Evolutionary conservation across 2,113 vertebrate species (phyloP).

Genomic region (Spilogale gracilis): DNA sequence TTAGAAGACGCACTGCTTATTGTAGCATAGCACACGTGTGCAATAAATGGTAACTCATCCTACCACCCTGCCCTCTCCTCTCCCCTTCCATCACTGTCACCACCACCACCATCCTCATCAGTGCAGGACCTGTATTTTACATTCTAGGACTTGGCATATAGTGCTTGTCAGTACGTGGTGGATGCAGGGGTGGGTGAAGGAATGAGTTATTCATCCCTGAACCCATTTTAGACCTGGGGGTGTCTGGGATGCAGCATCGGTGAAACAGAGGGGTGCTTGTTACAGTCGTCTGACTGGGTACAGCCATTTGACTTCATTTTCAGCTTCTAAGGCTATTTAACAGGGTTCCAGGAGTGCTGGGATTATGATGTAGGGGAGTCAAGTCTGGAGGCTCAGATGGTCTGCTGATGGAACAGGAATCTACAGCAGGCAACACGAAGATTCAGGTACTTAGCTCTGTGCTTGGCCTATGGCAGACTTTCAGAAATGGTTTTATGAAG

Average conservation of each 20-base stretch:
- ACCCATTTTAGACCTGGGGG: not conserved
- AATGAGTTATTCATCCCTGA: constrained; percentile 18
- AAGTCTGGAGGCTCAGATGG: not conserved
- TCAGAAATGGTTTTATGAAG: not conserved
- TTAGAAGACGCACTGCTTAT: not conserved
- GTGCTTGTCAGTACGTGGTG: not conserved
- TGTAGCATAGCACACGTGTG: not conserved
- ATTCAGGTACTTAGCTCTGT: not conserved
- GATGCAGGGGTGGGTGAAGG: not conserved
- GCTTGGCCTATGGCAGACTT: not conserved
- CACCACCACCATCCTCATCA: not conserved
- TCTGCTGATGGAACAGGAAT: not conserved
- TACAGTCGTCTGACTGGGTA: not conserved
- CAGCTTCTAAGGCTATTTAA: not conserved
- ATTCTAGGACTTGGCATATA: not conserved
- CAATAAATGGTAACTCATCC: not conserved
- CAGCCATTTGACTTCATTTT: constrained; percentile 19
- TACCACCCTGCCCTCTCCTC: not conserved
- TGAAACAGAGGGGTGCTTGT: not conserved
- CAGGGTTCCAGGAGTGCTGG: not conserved
- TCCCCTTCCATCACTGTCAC: not conserved
- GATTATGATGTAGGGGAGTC: not conserved
- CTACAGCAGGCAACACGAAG: not conserved
- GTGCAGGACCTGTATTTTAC: not conserved
- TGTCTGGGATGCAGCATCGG: not conserved